Evolutionary conservation across 53 echinoderm and acorn worm species (phyloP), one percentile per base, ranked within the genome.

Genomic region (Antedon mediterranea): DNA sequence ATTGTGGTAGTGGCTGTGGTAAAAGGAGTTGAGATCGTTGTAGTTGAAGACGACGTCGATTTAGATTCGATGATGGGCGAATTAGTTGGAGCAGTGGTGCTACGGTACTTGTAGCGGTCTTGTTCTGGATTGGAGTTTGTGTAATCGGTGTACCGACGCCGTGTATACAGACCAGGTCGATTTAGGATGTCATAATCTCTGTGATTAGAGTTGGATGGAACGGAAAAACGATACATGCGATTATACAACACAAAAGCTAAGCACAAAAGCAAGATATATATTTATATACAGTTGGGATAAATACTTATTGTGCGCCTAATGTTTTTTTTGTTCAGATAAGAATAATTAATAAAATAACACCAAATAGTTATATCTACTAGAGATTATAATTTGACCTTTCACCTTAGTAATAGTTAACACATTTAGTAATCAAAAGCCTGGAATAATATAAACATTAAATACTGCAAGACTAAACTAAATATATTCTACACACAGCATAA

Each of bases 61-160:
- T 57, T 57, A 23, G 57, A 57, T 74, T 82, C 82, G 74, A 75
- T 78, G 82, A 82, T 86, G 76, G 82, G 82, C 75, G 73, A 79
- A 31, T 82, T 86, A 30, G 81, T 72, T 29, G 81, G 81, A 72
- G 82, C 78, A 77, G 86, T 82, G 33, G 81, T 77, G 43, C 71
- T 74, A 43, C 74, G 77, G 43, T 74, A 73, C 14, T 80, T 31
- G 23, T 76, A 73, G 30, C 72, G 44, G 72, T 78, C 78, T 30
- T 73, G 73, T 28, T 86, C 82, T 78, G 82, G 82, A 72, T 86
- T 82, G 2, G 79, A 82, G 28, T 81, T 86, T 14, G 82, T 70
- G 29, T 86, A 78, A 43, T 81, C 86, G 32, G 82, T 73, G 79
- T 82, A 71, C 57, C 82, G 82, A 34, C 86, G 78, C 31, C 86